Base-by-base conservation (phyloP, 2,797 vertebrate genomes). In the Ispidina picta region DNA sequence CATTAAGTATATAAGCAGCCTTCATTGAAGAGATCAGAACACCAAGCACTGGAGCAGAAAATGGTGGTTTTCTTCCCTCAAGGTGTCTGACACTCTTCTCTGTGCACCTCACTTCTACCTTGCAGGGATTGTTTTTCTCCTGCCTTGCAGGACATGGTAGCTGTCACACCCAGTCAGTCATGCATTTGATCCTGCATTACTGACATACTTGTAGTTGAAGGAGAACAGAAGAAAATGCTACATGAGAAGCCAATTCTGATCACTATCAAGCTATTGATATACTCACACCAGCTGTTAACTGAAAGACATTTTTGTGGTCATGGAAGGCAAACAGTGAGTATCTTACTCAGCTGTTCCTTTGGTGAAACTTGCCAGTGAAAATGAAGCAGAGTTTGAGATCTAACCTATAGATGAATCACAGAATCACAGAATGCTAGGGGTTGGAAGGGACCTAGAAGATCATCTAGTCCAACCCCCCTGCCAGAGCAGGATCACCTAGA, bases 151-250 rank as follows among this genome's bases (percentile, higher is more conserved):
- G 58, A 62, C 48, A n/a, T 29, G 0, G 0, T 44, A 75, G 43
- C 66, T 70, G 83, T 37, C 83, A 83, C 43, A 19, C 54, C 15
- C 60, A 89, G 66, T 79, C 82, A 70, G 58, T 65, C 19, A 1
- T 39, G 49, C 33, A 77, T 74, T 81, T 86, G 51, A 93, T 83
- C 91, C 73, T 48, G 63, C 72, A 75, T 93, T 94, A 52, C 80
- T 83, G 76, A 66, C 73, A 91, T 92, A 92, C 70, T 82, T 62
- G 64, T 35, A 63, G n/a, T 7, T 86, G 66, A 88, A 87, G 56
- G 41, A 73, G 68, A 88, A 82, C 52, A 87, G 46, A 80, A 79
- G 29, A 76, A 83, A 88, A 82, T 41, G 46, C 28, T 71, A 19
- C 31, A 29, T 7, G 11, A 85, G 51, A 83, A 83, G 52, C 63